Conservation (phyloP, 1,140 invertebrate genomes). For the Aporrectodea caliginosa region DNA sequence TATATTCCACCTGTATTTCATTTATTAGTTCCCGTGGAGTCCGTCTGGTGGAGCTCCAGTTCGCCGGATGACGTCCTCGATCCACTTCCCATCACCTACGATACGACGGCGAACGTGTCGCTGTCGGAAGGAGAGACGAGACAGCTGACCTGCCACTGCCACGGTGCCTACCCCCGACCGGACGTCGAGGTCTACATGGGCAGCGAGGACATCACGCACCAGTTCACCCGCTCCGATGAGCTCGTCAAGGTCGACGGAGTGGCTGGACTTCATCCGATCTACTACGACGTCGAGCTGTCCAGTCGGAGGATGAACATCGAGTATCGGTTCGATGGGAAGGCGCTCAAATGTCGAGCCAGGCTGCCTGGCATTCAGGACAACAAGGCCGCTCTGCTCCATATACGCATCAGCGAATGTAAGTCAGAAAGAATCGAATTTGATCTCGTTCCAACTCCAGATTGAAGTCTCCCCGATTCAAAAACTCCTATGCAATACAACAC, state of each 20-base stretch:
- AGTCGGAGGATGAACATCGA: background rate
- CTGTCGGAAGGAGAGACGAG: slow-evolving; percentile 1
- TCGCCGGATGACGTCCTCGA: background rate
- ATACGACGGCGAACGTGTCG: background rate
- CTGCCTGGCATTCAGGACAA: background rate
- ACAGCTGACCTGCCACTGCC: slow-evolving; percentile 1
- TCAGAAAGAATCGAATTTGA: too few relatives aligned
- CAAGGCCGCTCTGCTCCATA: background rate
- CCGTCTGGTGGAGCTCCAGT: slow-evolving; percentile 9
- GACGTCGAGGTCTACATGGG: slow-evolving; percentile 11
- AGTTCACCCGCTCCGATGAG: slow-evolving; percentile 1
- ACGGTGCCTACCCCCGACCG: slow-evolving; percentile 16
- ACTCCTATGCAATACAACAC: too few relatives aligned
- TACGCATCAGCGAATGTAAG: background rate
- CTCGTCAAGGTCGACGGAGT: background rate
- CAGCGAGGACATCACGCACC: slow-evolving; percentile 13
- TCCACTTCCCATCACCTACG: background rate
- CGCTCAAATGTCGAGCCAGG: slow-evolving; percentile 13
- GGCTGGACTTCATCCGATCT: slow-evolving; percentile 7
- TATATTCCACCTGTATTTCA: too few relatives aligned
- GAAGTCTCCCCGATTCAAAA: too few relatives aligned
- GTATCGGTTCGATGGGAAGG: slow-evolving; percentile 16
- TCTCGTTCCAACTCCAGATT: too few relatives aligned
- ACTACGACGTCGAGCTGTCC: slow-evolving; percentile 15
- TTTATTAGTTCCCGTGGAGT: slow-evolving; percentile 4